Evolutionary conservation across 2,113 vertebrate species (phyloP), one percentile per base, ranked within the genome.

Genomic region (Garra rufa): DNA sequence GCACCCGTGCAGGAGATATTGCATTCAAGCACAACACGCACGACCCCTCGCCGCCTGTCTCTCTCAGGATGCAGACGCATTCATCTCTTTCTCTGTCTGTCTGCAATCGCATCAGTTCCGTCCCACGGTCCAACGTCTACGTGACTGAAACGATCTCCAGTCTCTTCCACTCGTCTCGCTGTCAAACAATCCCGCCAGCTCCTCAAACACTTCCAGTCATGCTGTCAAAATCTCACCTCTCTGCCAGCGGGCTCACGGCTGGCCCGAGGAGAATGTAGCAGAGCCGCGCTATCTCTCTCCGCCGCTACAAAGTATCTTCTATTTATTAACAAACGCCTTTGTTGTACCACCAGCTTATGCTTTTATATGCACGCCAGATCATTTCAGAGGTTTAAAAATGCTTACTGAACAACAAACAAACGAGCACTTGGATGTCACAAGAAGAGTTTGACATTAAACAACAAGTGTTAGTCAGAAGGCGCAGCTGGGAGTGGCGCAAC

Each of bases 171-270:
- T 38, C 48, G 46, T 87, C 82, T 88, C 44, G 30, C 83, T 87
- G 48, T 63, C 79, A 86, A 84, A 88, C 86, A 89, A 75, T 50
- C 87, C 83, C 71, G 59, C 75, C 34, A 87, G 52, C 85, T 59
- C 65, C 89, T 88, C 83, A 73, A 85, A 89, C 65, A 86, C 87
- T 88, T 91, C 67, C 91, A 92, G 86, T 83, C 84, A 85, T 89
- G 89, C 90, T 71, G 91, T 90, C 89, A 91, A 93, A 93, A 43
- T 94, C 92, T 93, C 93, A 93, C 92, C 92, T 91, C 91, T 75
- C 87, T 91, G 94, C 90, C 90, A 93, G 91, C 89, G 85, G 89
- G 46, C 90, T 77, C 6, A 84, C 88, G 83, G 84, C 89, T 61
- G 90, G 87, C 88, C 87, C 21, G 52, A 73, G 1, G 88, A 93